Evolutionary conservation across 2,797 vertebrate species (phyloP), one percentile per base, ranked within the genome.

Genomic region (Discoglossus pictus): DNA sequence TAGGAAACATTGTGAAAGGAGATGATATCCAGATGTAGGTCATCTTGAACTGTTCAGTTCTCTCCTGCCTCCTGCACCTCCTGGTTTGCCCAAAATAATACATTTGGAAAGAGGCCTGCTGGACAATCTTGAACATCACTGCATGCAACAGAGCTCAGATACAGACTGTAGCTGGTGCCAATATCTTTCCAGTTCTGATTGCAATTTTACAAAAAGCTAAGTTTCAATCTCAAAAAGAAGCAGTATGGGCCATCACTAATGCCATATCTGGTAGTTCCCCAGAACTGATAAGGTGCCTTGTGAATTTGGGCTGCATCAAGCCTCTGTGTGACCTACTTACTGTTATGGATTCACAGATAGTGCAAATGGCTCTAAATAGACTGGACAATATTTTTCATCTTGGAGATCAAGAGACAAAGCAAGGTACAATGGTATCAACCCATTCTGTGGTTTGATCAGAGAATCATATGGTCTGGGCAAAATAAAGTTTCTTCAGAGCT

Each of bases 21-120:
- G 96, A 99, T 20, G 97, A 99, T 81, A 96, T 98, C 79, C 97
- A 99, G 79, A 99, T 96, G 65, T 96, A 99, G 92, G 97, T 99
- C 77, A 97, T 99, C 70, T 87, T 99, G 75, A 99, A 99, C 86
- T 99, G 97, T 80, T 99, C 97, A 0, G 96, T 96, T 63, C 87
- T 99, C 65, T 97, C 96, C 55, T 99, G 96, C 74, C 93, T 99
- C 72, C 92, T 99, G 51, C 97, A 99, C 77, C 91, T 99, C 39
- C 86, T 99, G 78, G 98, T 96, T 79, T 98, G 95, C 11, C 93
- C 94, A 67, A 99, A 99, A 81, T 96, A 99, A 72, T 99, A 97
- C 23, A 98, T 99, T 74, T 91, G 95, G 71, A 99, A 99, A 83
- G 97, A 99, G 81, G 97, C 97, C 0, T 99, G 97, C 80, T 99